Evolutionary conservation across 2,113 vertebrate species (phyloP).

Genomic region (Toxostoma redivivum): DNA sequence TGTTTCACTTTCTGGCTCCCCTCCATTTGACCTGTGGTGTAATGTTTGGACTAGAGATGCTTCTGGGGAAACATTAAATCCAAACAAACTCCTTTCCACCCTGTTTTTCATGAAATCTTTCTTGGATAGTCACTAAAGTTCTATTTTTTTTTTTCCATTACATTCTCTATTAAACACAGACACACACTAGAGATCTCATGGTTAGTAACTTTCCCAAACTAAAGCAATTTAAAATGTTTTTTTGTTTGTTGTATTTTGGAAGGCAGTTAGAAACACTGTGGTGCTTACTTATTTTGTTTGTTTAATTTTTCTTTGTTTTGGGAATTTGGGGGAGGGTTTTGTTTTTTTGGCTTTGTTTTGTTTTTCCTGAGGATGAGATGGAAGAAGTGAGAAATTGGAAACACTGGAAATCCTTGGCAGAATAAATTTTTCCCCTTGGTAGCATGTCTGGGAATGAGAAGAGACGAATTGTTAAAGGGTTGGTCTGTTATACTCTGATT

Average conservation of each 20-base stretch:
- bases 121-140: constrained; percentile 30
- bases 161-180: constrained; percentile 12
- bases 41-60: constrained; percentile 60
- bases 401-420: background rate
- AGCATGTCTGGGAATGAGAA: background rate
- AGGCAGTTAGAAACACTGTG: background rate
- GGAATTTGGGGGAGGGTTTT: background rate
- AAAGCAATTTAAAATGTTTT: background rate
- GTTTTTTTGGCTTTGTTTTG: background rate
- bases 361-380: background rate
- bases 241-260: background rate
- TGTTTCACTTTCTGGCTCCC: constrained; percentile 27
- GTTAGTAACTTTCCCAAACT: constrained; percentile 4
- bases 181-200: background rate
- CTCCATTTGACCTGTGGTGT: constrained; percentile 48
- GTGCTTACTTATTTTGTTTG: background rate
- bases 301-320: background rate
- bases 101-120: constrained; percentile 49
- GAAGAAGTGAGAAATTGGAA: background rate
- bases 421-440: background rate
- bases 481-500: background rate
- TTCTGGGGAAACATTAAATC: constrained; percentile 49
- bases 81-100: constrained; percentile 43
- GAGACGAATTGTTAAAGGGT: background rate
- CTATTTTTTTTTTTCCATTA: constrained; percentile 21